phyloP scores from a whole-genome alignment of 2,113 vertebrate genomes.

The Equus przewalskii region DNA sequence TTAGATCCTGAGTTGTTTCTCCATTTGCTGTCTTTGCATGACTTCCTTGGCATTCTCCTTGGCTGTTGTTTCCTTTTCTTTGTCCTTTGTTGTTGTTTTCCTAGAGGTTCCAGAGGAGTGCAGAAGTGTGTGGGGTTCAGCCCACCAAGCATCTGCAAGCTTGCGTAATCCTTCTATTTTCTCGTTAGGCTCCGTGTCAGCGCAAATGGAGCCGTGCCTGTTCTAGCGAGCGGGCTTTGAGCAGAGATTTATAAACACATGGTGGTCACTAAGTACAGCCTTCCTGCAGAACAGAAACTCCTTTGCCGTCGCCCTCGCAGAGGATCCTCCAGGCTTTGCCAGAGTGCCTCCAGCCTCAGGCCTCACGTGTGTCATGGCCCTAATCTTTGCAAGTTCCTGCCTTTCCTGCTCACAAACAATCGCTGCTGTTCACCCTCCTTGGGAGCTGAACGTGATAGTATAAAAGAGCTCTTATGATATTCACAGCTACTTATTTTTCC shows the following conservation, averaged over 20 bases:
- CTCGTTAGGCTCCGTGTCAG: background rate
- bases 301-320: rapidly evolving
- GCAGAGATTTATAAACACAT: background rate
- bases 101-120: background rate
- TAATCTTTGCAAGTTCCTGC: background rate
- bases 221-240: background rate
- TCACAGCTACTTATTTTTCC: background rate
- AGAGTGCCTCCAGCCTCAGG: background rate
- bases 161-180: background rate
- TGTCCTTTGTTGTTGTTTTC: background rate
- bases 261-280: background rate
- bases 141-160: background rate
- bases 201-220: background rate
- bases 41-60: background rate
- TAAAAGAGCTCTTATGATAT: background rate
- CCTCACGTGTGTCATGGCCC: background rate
- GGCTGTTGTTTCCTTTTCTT: background rate
- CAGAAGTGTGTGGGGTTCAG: background rate
- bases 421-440: background rate
- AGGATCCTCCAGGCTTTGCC: background rate
- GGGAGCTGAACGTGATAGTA: background rate
- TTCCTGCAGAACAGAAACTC: background rate
- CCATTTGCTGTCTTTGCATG: background rate
- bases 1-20: background rate
- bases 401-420: background rate